Conservation (phyloP, 2,888 invertebrate species). For the Gari tellinella region DNA sequence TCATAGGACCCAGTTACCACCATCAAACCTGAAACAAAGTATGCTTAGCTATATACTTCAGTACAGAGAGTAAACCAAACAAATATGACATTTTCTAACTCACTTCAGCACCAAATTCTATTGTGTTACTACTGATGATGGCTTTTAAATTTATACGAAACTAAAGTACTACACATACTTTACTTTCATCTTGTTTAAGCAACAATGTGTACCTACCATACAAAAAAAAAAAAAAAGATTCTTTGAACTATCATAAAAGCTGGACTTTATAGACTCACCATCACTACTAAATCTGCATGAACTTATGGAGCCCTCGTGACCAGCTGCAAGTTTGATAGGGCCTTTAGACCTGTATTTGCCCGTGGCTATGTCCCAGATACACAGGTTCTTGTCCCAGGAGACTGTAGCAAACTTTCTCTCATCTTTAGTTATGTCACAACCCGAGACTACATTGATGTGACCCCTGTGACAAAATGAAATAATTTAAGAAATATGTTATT, state of each 20-base stretch:
- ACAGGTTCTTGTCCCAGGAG: slow-evolving; percentile 83
- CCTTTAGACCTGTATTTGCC: slow-evolving; percentile 83
- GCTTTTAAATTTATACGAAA: too few species aligned
- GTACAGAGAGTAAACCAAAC: too few species aligned
- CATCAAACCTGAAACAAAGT: slow-evolving; percentile 75
- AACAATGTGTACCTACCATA: too few species aligned
- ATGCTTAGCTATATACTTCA: too few species aligned
- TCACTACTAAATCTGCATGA: slow-evolving; percentile 80
- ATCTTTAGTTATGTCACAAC: slow-evolving; percentile 78
- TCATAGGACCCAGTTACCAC: slow-evolving; percentile 83
- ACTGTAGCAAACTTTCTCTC: slow-evolving; percentile 82
- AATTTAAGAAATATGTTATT: too few species aligned
- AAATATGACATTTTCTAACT: too few species aligned
- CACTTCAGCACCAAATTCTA: too few species aligned
- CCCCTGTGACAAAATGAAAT: slow-evolving; percentile 72
- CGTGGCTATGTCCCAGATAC: slow-evolving; percentile 83
- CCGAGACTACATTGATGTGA: slow-evolving; percentile 81
- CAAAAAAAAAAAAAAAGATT: too few species aligned
- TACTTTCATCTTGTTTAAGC: too few species aligned
- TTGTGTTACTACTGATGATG: too few species aligned
- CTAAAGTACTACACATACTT: too few species aligned
- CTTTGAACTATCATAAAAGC: too few species aligned
- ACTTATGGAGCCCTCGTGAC: slow-evolving; percentile 84
- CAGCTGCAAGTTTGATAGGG: slow-evolving; percentile 72
- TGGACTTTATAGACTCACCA: slow-evolving; percentile 71